Base-by-base conservation (phyloP, 2,888 invertebrate species). In the Allophyes oxyacanthae region DNA sequence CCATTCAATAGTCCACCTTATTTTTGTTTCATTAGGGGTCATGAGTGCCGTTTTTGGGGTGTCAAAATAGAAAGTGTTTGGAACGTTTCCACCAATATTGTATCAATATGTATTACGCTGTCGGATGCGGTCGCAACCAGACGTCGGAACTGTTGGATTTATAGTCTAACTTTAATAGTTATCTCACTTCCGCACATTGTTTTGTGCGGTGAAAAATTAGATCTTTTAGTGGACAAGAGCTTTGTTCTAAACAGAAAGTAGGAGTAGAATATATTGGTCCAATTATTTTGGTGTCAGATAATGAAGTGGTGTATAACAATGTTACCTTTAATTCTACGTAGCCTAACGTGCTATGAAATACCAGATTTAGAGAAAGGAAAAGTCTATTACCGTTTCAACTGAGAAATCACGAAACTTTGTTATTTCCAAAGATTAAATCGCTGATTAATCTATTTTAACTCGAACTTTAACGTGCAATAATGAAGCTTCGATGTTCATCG, bases 31-130 rank as follows among this genome's bases (percentile, higher is more conserved):
- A 13, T 34, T 61, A 73, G 30, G 49, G 26, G 6, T 13, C n/a
- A 26, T 41, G 0, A 0, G 14, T 38, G 14, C n/a, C 41, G 20
- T 49, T 64, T 52, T 36, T 9, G 20, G 10, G 2, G 0, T 38
- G 42, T 7, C 15, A 40, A 55, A 50, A 58, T 49, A 46, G 58
- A 69, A 67, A 64, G 57, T 76, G 72, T 70, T 77, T 67, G 53
- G 74, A 63, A 60, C 44, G 70, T 71, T 64, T 78, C 77, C 70
- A 79, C 79, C 83, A 84, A 87, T 88, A 87, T 87, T 86, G 84
- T 88, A 87, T 85, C 88, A 85, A 90, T 89, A 89, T 84, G 85
- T 87, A 88, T 86, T 82, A 82, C 81, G 75, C 83, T 87, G 89
- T 90, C 90, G 86, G 83, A 79, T 85, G 85, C 75, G 88, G 86